Percentiles rank a stretch among this genome's conserved stretches.
Conservation (phyloP, 2,888 invertebrate genomes). For the Baronia brevicornis region DNA sequence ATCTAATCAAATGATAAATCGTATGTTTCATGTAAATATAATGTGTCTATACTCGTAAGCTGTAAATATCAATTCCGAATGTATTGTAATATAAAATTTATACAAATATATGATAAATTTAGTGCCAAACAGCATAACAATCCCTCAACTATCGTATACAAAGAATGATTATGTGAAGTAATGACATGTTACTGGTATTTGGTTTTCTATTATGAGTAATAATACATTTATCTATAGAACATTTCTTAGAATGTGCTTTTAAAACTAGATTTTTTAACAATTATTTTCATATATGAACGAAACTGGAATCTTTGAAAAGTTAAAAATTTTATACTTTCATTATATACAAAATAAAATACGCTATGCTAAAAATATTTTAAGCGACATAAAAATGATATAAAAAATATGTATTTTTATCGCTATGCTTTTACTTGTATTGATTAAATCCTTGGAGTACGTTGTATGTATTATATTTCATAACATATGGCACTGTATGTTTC, state of each 20-base stretch:
- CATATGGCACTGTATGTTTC: too few species aligned
- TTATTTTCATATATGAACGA: constrained; percentile 15
- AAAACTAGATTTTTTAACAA: constrained; percentile 41
- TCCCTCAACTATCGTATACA: constrained; percentile 43
- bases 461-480: too few species aligned
- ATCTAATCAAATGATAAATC: constrained; percentile 30
- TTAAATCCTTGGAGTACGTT: too few species aligned
- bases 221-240: constrained; percentile 33
- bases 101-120: constrained; percentile 65
- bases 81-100: constrained; percentile 56
- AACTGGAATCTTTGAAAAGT: constrained; percentile 7
- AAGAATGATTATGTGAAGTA: constrained; percentile 25
- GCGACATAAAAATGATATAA: not conserved
- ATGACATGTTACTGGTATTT: constrained; percentile 10
- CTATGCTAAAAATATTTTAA: too few species aligned
- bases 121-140: constrained; percentile 70
- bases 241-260: constrained; percentile 49
- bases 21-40: constrained; percentile 52
- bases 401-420: not conserved
- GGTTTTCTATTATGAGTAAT: constrained; percentile 20
- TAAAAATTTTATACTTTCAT: constrained; percentile 13
- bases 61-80: constrained; percentile 65
- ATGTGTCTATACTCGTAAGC: constrained; percentile 44
- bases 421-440: too few species aligned
- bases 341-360: constrained; percentile 1